Evolutionary conservation across 2,888 invertebrate species (phyloP).

Genomic region (Heliconius charithonia): DNA sequence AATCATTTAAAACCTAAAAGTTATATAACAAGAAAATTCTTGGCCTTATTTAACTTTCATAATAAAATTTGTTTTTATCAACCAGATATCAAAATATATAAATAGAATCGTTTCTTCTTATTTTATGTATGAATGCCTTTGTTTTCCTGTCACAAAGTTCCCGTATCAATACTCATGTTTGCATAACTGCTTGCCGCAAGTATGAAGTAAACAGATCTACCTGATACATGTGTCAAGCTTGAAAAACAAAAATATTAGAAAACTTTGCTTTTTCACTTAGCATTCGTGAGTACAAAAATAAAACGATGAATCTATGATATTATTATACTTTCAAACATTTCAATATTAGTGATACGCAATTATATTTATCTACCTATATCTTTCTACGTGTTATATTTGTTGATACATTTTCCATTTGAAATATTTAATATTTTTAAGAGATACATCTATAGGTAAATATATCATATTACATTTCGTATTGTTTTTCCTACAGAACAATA

Average conservation of each 20-base stretch:
- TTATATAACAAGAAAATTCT: background rate
- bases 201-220: conserved; percentile 67
- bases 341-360: no score
- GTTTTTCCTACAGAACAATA: no score
- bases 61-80: conserved; percentile 6
- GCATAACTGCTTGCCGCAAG: conserved; percentile 72
- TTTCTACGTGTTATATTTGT: no score
- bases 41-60: background rate
- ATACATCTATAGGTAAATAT: no score
- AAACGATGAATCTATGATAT: background rate
- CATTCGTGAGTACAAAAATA: background rate
- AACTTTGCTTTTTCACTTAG: conserved; percentile 37
- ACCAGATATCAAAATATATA: conserved; percentile 20
- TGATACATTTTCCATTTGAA: no score
- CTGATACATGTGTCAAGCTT: conserved; percentile 59
- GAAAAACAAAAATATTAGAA: conserved; percentile 48
- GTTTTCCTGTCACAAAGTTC: conserved; percentile 77
- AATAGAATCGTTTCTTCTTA: conserved; percentile 33
- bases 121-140: conserved; percentile 60
- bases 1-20: background rate
- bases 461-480: no score
- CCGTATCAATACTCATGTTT: conserved; percentile 76
- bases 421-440: no score
- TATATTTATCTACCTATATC: no score
- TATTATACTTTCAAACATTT: background rate